Evolutionary conservation across 2,797 vertebrate genomes (phyloP).

Genomic region (Apogon talboti): DNA sequence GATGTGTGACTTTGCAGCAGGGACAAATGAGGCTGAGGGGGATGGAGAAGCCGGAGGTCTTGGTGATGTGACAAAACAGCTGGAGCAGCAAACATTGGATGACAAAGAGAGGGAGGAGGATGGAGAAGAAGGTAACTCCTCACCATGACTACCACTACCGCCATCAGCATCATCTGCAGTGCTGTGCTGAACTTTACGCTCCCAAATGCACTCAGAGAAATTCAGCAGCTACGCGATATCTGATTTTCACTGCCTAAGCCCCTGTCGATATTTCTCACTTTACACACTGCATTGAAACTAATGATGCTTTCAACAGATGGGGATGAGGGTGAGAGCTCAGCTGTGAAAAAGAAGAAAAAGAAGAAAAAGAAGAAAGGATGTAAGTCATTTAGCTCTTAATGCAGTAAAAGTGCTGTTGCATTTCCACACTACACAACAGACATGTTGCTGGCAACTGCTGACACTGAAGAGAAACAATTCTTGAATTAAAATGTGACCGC

Average conservation of each 20-base stretch:
- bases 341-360: slow-evolving; percentile 95
- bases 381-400: slow-evolving; percentile 74
- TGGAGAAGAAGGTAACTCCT: slow-evolving; percentile 89
- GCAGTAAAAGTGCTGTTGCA: too few relatives aligned
- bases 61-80: slow-evolving; percentile 88
- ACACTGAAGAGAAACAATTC: too few relatives aligned
- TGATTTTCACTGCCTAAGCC: slow-evolving; percentile 49
- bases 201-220: slow-evolving; percentile 22
- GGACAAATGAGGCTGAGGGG: slow-evolving; percentile 88
- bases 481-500: neutral
- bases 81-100: slow-evolving; percentile 92
- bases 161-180: slow-evolving; percentile 37
- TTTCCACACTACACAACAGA: too few relatives aligned
- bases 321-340: slow-evolving; percentile 91
- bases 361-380: slow-evolving; percentile 98
- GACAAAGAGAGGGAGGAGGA: slow-evolving; percentile 94
- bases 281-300: slow-evolving; percentile 53
- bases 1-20: slow-evolving; percentile 81
- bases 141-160: neutral
- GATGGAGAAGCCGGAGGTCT: slow-evolving; percentile 79
- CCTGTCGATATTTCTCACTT: slow-evolving; percentile 56
- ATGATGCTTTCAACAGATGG: slow-evolving; percentile 86
- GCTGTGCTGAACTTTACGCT: slow-evolving; percentile 36
- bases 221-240: slow-evolving; percentile 39
- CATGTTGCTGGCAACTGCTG: too few relatives aligned